These are phyloP conservation scores for Sardinella longiceps DNA, from an alignment of 2,797 vertebrate species.

Conservation along the genomic window DNA sequence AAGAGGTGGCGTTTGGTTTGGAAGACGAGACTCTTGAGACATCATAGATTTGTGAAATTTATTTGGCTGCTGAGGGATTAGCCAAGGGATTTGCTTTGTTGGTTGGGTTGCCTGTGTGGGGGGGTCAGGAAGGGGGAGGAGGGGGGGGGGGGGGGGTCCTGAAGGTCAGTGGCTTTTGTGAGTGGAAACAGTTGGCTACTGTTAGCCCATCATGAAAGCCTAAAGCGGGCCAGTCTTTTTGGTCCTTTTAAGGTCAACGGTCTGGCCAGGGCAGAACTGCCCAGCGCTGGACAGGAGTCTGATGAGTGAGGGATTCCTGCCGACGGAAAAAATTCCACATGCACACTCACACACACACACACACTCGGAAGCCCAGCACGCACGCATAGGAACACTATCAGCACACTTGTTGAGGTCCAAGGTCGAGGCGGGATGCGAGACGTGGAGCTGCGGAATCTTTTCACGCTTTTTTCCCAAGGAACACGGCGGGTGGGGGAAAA, in stretches of 20 bases:
- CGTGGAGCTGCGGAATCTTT: constrained; percentile 66
- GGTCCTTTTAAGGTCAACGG: constrained; percentile 13
- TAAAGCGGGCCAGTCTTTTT: neutral
- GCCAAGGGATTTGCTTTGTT: constrained; percentile 6
- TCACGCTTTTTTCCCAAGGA: constrained; percentile 71
- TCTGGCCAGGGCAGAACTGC: neutral
- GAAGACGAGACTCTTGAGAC: constrained; percentile 17
- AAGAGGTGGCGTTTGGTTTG: neutral
- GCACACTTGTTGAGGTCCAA: constrained; percentile 49
- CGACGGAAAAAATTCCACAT: constrained; percentile 47
- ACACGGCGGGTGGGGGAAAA: constrained; percentile 62
- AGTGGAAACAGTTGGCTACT: constrained; percentile 13
- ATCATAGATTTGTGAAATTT: constrained; percentile 23
- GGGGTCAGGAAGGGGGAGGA: neutral
- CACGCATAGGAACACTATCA: neutral
- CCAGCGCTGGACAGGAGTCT: constrained; percentile 41
- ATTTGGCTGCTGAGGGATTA: constrained; percentile 16
- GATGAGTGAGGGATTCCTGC: constrained; percentile 69
- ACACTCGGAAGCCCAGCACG: neutral
- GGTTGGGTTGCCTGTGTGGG: neutral
- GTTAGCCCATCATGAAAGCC: constrained; percentile 11
- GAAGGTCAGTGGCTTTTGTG: constrained; percentile 23
- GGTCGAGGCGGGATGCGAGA: constrained; percentile 59
- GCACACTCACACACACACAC: constrained; percentile 16
- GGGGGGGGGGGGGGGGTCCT: neutral